Conservation (phyloP, 2,113 vertebrate species). For the Terrapene triunguis region DNA sequence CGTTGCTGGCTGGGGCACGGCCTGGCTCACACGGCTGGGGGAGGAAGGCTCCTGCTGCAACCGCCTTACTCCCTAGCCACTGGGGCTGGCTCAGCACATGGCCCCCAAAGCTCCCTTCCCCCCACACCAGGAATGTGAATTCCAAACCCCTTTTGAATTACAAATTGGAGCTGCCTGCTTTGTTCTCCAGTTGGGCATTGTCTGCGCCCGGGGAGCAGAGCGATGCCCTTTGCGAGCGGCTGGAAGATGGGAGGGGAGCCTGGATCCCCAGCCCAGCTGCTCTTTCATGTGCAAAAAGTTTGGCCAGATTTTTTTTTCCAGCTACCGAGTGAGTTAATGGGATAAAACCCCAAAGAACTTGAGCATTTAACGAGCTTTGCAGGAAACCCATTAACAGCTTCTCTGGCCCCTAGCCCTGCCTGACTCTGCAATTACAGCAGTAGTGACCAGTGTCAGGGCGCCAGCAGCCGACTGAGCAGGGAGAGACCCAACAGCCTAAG, state of each 20-base stretch:
- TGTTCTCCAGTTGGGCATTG: constrained; percentile 22
- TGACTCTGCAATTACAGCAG: not conserved
- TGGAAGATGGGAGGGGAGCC: not conserved
- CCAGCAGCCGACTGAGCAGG: not conserved
- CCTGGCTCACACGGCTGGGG: not conserved
- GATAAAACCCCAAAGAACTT: not conserved
- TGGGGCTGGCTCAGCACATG: not conserved
- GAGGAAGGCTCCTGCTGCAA: not conserved
- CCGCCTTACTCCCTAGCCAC: not conserved
- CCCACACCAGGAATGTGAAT: not conserved
- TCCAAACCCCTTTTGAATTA: constrained; percentile 24
- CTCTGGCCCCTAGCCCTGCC: not conserved
- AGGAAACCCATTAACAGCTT: not conserved
- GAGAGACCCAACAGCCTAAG: not conserved
- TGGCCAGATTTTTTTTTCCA: not conserved
- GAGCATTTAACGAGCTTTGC: not conserved
- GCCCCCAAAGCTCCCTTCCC: not conserved
- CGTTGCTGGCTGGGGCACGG: too few species aligned
- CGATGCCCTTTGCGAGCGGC: not conserved
- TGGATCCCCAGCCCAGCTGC: not conserved
- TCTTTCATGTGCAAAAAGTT: not conserved
- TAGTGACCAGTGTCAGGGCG: not conserved
- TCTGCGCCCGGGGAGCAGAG: not conserved
- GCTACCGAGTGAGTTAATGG: not conserved
- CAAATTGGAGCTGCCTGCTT: constrained; percentile 41